Evolutionary conservation across 2,888 invertebrate genomes (phyloP).

Genomic region (Linyphia triangularis): DNA sequence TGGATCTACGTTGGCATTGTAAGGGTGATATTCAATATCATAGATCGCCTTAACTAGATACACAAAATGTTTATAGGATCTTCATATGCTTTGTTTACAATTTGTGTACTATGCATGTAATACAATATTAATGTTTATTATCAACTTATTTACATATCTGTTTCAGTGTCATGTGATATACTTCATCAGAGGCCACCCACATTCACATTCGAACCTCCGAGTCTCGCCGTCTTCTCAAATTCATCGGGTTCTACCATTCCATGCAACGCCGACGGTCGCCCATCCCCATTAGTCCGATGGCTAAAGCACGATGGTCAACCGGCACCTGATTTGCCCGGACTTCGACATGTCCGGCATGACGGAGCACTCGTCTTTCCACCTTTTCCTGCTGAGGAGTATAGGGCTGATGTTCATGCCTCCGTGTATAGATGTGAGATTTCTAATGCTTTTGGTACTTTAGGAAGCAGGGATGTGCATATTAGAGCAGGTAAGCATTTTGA

Average conservation of each 20-base stretch:
- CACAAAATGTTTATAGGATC: too few species aligned
- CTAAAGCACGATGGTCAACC: slow-evolving; percentile 66
- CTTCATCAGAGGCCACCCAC: slow-evolving; percentile 43
- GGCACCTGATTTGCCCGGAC: slow-evolving; percentile 56
- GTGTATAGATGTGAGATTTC: slow-evolving; percentile 72
- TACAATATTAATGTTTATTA: background rate
- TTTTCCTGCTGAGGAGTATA: slow-evolving; percentile 73
- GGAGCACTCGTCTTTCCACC: slow-evolving; percentile 75
- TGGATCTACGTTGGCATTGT: too few species aligned
- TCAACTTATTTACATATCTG: background rate
- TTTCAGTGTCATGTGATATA: slow-evolving; percentile 46
- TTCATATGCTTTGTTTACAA: too few species aligned
- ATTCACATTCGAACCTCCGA: slow-evolving; percentile 65
- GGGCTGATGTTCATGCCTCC: slow-evolving; percentile 75
- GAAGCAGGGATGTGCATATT: slow-evolving; percentile 75
- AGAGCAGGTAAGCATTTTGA: slow-evolving; percentile 72
- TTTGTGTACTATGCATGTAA: too few species aligned
- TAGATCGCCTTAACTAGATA: too few species aligned
- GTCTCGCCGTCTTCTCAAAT: slow-evolving; percentile 64
- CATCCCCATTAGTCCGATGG: slow-evolving; percentile 73
- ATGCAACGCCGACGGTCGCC: slow-evolving; percentile 68
- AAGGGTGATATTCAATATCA: too few species aligned
- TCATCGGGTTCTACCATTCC: slow-evolving; percentile 67
- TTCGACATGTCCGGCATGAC: slow-evolving; percentile 74
- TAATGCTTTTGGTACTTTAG: slow-evolving; percentile 71